phyloP scores from a whole-genome alignment of 2,113 vertebrate genomes.

The Phylloscopus trochiloides region DNA sequence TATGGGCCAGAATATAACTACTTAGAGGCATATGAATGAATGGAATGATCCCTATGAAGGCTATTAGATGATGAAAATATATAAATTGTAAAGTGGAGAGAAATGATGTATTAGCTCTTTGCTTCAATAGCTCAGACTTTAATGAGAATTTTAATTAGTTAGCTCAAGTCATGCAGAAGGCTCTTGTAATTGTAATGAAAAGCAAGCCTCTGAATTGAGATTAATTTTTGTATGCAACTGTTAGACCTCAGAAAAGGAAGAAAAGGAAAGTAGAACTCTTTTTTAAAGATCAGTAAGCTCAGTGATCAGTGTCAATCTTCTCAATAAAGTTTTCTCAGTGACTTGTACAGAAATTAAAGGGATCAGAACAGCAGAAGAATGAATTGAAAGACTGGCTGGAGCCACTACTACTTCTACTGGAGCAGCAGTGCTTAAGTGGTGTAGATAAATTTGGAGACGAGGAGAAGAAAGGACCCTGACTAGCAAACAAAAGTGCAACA shows the following conservation, averaged over 20 bases:
- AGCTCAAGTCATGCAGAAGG: conserved; percentile 31
- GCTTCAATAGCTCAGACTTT: conserved; percentile 20
- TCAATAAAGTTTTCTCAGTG: not conserved
- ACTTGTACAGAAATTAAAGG: not conserved
- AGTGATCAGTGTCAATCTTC: not conserved
- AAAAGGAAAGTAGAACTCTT: not conserved
- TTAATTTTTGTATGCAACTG: not conserved
- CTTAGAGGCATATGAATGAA: conserved; percentile 8
- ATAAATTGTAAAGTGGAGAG: conserved; percentile 9
- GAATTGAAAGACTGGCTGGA: not conserved
- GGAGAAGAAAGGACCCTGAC: not conserved
- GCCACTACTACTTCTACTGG: not conserved
- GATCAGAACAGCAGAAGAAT: not conserved
- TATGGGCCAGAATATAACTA: not conserved
- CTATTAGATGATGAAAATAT: conserved; percentile 17
- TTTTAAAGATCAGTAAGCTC: not conserved
- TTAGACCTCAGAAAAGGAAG: not conserved
- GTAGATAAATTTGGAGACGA: not conserved
- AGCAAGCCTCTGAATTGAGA: not conserved
- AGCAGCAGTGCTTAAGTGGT: not conserved
- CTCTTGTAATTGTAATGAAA: not conserved
- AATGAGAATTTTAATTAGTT: conserved; percentile 54
- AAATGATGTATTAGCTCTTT: conserved; percentile 33
- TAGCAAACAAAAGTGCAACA: not conserved
- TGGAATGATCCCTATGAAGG: conserved; percentile 6